These are phyloP conservation scores for Eupeodes luniger DNA, from an alignment of 2,888 invertebrate species.

Conservation along the genomic window DNA sequence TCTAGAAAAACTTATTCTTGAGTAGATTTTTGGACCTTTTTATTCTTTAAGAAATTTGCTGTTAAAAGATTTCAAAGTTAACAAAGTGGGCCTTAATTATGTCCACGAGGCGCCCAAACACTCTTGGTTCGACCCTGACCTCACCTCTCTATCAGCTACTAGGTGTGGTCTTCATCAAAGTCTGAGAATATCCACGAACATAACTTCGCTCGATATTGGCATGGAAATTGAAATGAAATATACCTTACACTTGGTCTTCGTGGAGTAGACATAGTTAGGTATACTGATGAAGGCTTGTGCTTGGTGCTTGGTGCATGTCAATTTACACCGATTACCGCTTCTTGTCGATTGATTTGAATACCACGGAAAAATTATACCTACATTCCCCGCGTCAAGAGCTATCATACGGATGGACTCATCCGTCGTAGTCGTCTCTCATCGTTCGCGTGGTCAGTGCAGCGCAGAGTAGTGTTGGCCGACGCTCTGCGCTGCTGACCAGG, in stretches of 20 bases:
- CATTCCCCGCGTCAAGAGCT: constrained; percentile 17
- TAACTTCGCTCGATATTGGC: constrained; percentile 29
- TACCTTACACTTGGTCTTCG: constrained; percentile 7
- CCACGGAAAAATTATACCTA: constrained; percentile 11
- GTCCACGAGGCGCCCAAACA: background rate
- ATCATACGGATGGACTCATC: background rate
- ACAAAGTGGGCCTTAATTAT: too few relatives aligned
- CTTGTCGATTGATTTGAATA: constrained; percentile 65
- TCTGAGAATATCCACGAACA: constrained; percentile 11
- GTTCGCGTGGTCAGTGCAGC: too few relatives aligned
- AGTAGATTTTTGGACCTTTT: too few relatives aligned
- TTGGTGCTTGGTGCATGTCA: constrained; percentile 33
- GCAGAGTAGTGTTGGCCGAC: constrained; percentile 1
- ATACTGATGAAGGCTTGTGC: background rate
- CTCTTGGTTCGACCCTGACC: background rate
- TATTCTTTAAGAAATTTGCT: too few relatives aligned
- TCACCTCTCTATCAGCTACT: background rate
- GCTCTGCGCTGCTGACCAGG: constrained; percentile 45
- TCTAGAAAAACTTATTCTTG: too few relatives aligned
- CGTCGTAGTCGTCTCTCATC: too few relatives aligned
- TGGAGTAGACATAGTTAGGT: background rate
- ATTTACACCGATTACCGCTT: constrained; percentile 69
- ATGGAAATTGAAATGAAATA: constrained; percentile 58
- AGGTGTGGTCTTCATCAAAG: constrained; percentile 63
- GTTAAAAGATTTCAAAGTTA: too few relatives aligned